A percentile compares a stretch with the other conserved stretches of the same genome.
phyloP scores from a whole-genome alignment of 2,888 invertebrate genomes.

The Tipula helvola region DNA sequence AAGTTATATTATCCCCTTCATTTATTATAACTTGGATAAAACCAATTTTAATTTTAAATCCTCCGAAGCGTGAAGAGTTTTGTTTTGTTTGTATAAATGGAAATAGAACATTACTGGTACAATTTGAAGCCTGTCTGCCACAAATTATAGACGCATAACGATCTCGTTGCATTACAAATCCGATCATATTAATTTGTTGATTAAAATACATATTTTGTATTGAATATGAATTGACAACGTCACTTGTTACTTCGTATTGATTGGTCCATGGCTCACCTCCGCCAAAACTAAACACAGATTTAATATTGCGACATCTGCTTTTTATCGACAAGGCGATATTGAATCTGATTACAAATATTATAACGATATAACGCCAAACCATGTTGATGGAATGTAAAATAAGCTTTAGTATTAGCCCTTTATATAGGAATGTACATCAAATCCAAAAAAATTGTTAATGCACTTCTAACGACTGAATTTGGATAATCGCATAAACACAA shows the following conservation, averaged over 20 bases:
- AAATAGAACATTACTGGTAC: background rate
- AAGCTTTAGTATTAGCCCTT: too few relatives aligned
- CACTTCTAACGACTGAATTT: too few relatives aligned
- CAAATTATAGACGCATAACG: too few relatives aligned
- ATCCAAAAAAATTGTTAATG: too few relatives aligned
- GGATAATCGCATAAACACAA: too few relatives aligned
- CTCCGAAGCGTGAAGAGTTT: background rate
- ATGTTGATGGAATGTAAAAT: too few relatives aligned
- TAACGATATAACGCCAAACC: too few relatives aligned
- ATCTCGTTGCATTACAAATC: background rate
- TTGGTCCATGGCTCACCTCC: background rate
- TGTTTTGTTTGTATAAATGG: background rate
- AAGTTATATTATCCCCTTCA: background rate
- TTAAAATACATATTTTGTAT: background rate
- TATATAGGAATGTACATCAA: too few relatives aligned
- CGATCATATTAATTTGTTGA: background rate
- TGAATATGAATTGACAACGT: background rate
- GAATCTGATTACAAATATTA: too few relatives aligned
- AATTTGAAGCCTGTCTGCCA: background rate
- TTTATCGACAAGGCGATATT: too few relatives aligned
- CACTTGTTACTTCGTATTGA: background rate
- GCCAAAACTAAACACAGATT: background rate
- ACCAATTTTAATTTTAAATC: background rate
- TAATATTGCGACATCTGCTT: too few relatives aligned
- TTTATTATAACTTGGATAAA: background rate